These are phyloP conservation scores for Sakesphorus luctuosus DNA, from an alignment of 2,113 vertebrate genomes.

Conservation along the genomic window DNA sequence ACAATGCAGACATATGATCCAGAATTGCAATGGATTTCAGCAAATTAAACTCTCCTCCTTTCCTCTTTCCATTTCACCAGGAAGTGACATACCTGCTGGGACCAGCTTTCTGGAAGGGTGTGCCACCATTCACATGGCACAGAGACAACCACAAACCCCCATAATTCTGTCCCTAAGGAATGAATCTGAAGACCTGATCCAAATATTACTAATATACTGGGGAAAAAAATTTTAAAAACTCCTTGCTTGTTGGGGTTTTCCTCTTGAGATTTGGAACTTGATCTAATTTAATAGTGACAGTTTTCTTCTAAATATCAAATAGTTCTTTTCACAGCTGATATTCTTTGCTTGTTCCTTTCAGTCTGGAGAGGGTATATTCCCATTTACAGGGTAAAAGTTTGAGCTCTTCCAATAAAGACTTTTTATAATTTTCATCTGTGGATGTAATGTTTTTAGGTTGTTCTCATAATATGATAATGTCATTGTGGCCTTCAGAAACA, in stretches of 20 bases:
- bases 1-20: not conserved
- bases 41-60: not conserved
- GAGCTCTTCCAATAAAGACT: not conserved
- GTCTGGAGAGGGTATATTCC: not conserved
- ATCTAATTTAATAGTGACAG: not conserved
- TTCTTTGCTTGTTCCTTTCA: not conserved
- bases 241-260: not conserved
- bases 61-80: not conserved
- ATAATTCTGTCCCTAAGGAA: not conserved
- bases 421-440: not conserved
- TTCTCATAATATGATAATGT: not conserved
- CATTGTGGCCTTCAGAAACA: not conserved
- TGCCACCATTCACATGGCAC: not conserved
- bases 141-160: not conserved
- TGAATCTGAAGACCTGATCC: not conserved
- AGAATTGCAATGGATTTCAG: not conserved
- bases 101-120: not conserved
- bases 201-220: not conserved
- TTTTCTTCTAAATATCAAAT: not conserved
- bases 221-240: not conserved
- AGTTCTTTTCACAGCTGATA: not conserved
- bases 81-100: rapidly evolving
- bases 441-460: not conserved
- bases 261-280: not conserved
- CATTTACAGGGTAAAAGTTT: not conserved